Evolutionary conservation across 1,140 invertebrate genomes (phyloP), one percentile per base, ranked within the genome.

Genomic region (Papilio dardanus): DNA sequence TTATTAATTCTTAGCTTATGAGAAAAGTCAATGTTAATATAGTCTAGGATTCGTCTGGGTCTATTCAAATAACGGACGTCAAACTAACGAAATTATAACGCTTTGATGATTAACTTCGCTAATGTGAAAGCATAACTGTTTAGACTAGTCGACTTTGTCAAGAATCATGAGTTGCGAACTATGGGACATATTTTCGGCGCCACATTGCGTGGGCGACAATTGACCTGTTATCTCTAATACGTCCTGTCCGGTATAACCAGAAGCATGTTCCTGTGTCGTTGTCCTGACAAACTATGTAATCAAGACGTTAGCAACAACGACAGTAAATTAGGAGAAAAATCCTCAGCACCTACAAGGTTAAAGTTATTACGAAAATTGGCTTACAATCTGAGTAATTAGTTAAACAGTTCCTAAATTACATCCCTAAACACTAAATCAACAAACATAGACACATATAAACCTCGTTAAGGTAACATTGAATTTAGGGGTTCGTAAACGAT

Each of bases 181-280:
- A 62, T 62, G 21, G 2, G 30, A 24, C 24, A 1, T 62, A 62
- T 62, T 62, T 62, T 62, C 21, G 54, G 54, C 54, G 54, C 54
- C 54, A 14, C 54, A 62, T 28, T 12, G 54, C 54, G 54, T 1
- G 12, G 54, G 54, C 54, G 54, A 62, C 54, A 28, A 28, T 62
- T 62, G 54, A 28, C 54, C 54, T 62, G 54, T 62, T 62, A 62
- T 62, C 54, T 62, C 3, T 62, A 62, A 30, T 62, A 30, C 54
- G 54, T 62, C 54, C 24, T 24, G 54, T 62, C 54, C 54, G 54
- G 4, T 30, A 1, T 28, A 62, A 30, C 54, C 54, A 62, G 54
- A 28, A 62, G 54, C 16, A 5, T 28, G 54, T 62, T 62, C 54
- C 54, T 62, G 54, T 62, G 54, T 58, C 54, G 24, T 30, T 30